phyloP scores from a whole-genome alignment of 2,113 vertebrate species.

The Phasianus colchicus region DNA sequence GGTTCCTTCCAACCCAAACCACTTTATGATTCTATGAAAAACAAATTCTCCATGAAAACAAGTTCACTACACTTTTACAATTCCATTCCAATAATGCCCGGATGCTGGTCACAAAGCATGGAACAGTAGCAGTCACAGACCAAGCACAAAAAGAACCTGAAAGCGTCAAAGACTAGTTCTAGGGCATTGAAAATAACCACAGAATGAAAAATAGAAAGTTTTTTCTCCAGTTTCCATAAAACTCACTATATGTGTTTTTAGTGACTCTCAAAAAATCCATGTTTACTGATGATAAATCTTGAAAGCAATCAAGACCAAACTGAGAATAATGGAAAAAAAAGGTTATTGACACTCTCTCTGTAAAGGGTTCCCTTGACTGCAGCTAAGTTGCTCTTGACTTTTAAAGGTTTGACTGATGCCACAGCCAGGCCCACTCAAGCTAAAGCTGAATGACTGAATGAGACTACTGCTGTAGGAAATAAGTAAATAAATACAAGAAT shows the following conservation, averaged over 20 bases:
- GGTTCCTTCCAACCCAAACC: too few relatives aligned
- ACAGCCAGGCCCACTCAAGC: background rate
- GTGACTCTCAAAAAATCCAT: background rate
- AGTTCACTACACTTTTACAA: background rate
- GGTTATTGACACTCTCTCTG: background rate
- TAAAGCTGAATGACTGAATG: background rate
- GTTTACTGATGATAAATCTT: background rate
- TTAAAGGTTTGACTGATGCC: background rate
- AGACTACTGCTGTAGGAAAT: background rate
- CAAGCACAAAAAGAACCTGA: background rate
- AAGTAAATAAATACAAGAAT: background rate
- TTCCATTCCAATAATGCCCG: background rate
- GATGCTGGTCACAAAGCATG: background rate
- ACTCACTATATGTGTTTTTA: background rate
- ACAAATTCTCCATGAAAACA: constrained; percentile 35
- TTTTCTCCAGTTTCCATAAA: background rate
- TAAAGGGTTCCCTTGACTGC: background rate
- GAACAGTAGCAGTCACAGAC: background rate
- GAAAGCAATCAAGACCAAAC: background rate
- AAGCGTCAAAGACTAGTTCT: background rate
- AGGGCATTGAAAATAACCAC: background rate
- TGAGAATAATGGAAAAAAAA: background rate
- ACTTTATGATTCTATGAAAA: too few relatives aligned
- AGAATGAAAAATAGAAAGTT: background rate
- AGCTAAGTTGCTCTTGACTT: background rate